phyloP scores from a whole-genome alignment of 2,113 vertebrate species.

The Micronisus gabar region DNA sequence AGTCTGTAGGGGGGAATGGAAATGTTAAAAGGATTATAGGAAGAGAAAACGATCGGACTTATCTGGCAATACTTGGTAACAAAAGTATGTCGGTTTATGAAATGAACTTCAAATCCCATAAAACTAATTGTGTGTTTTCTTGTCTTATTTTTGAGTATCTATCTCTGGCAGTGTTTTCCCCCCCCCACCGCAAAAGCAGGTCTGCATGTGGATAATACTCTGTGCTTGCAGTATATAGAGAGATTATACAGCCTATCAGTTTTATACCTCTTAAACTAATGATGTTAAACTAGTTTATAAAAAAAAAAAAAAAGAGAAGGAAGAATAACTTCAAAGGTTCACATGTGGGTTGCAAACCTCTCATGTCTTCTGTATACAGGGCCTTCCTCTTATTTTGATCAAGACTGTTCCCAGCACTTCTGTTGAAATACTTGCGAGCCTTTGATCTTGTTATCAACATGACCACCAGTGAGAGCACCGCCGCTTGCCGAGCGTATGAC shows the following conservation, averaged over 20 bases:
- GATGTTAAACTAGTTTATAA: constrained; percentile 39
- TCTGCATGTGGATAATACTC: not conserved
- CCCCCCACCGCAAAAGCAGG: not conserved
- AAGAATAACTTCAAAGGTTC: constrained; percentile 62
- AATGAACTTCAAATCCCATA: constrained; percentile 47
- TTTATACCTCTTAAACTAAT: constrained; percentile 52
- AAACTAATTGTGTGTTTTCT: constrained; percentile 21
- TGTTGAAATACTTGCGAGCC: constrained; percentile 37
- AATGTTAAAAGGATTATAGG: constrained; percentile 36
- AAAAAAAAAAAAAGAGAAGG: not conserved
- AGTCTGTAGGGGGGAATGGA: not conserved
- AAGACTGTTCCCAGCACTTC: constrained; percentile 61
- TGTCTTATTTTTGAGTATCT: constrained; percentile 6
- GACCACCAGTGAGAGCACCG: constrained; percentile 28
- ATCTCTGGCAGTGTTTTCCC: not conserved
- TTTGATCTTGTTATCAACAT: constrained; percentile 68
- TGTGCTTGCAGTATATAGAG: not conserved
- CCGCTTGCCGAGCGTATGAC: not conserved
- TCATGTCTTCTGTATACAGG: constrained; percentile 62
- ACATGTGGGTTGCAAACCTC: constrained; percentile 63
- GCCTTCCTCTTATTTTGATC: constrained; percentile 70
- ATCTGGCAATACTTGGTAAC: constrained; percentile 21
- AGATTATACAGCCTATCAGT: not conserved
- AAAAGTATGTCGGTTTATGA: constrained; percentile 32
- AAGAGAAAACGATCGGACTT: constrained; percentile 9